Percentiles rank a stretch among this genome's conserved stretches.
These are phyloP conservation scores for Drepanosiphum platanoidis DNA, from an alignment of 2,888 invertebrate genomes.

Conservation along the genomic window DNA sequence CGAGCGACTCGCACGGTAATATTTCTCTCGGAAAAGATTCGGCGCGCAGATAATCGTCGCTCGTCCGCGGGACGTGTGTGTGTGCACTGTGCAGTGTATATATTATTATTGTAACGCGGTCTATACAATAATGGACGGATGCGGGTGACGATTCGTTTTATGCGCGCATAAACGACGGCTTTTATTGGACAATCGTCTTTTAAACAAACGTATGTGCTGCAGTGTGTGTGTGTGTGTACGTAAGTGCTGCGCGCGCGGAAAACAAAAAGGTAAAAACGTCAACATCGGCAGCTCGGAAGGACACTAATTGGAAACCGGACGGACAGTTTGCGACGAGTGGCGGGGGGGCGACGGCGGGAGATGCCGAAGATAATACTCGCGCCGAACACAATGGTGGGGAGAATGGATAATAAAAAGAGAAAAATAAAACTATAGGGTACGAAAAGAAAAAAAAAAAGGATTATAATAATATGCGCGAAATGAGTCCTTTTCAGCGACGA, in stretches of 20 bases:
- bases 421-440: too few relatives aligned
- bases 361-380: conserved; percentile 43
- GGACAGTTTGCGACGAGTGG: conserved; percentile 44
- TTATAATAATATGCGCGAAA: conserved; percentile 21
- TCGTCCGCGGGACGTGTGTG: not conserved
- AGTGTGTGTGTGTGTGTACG: too few relatives aligned
- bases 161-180: conserved; percentile 35
- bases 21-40: not conserved
- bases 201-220: not conserved
- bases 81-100: not conserved
- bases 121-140: conserved; percentile 19
- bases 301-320: conserved; percentile 57
- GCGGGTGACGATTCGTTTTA: conserved; percentile 43
- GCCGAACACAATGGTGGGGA: conserved; percentile 32
- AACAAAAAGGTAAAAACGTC: conserved; percentile 49
- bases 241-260: too few relatives aligned
- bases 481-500: not conserved
- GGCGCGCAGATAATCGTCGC: not conserved
- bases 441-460: not conserved
- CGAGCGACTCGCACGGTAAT: not conserved
- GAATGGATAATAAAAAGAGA: not conserved
- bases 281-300: conserved; percentile 50
- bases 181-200: conserved; percentile 59
- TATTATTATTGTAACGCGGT: not conserved
- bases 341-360: conserved; percentile 17